A percentile compares a stretch with the other conserved stretches of the same genome.
phyloP scores from a whole-genome alignment of 37 sponge, comb jelly and placozoan species.

The Oopsacas minuta region DNA sequence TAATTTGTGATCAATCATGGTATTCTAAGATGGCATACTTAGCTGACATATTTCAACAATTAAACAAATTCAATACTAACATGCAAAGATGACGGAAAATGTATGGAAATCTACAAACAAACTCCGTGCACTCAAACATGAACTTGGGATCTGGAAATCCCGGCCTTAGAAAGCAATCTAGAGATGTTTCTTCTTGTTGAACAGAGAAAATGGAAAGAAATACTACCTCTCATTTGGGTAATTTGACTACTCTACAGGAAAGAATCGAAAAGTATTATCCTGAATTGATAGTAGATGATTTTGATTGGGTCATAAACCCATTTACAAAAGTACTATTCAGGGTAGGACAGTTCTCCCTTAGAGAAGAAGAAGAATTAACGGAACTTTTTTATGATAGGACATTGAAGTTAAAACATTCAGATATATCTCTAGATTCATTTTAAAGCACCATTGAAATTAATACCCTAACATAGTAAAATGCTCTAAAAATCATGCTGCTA shows the following conservation, averaged over 20 bases:
- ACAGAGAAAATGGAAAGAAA: not conserved
- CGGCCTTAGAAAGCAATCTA: not conserved
- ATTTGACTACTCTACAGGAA: not conserved
- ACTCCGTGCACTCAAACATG: not conserved
- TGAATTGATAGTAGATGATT: not conserved
- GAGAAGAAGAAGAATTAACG: not conserved
- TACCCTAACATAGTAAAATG: not conserved
- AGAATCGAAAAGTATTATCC: not conserved
- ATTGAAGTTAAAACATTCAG: not conserved
- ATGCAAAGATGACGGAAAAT: constrained; percentile 2
- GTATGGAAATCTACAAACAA: not conserved
- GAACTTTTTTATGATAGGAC: not conserved
- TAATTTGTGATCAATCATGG: not conserved
- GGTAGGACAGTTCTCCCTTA: not conserved
- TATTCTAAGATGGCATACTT: not conserved
- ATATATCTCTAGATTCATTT: not conserved
- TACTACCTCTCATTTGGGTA: not conserved
- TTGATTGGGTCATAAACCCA: not conserved
- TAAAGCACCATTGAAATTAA: not conserved
- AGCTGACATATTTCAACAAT: not conserved
- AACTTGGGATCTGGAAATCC: not conserved
- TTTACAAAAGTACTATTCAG: not conserved
- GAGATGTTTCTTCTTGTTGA: constrained; percentile 1
- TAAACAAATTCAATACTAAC: constrained; percentile 15
- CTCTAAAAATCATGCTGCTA: not conserved